Base-by-base conservation (phyloP, 2,888 invertebrate genomes). In the Yponomeuta cagnagella region DNA sequence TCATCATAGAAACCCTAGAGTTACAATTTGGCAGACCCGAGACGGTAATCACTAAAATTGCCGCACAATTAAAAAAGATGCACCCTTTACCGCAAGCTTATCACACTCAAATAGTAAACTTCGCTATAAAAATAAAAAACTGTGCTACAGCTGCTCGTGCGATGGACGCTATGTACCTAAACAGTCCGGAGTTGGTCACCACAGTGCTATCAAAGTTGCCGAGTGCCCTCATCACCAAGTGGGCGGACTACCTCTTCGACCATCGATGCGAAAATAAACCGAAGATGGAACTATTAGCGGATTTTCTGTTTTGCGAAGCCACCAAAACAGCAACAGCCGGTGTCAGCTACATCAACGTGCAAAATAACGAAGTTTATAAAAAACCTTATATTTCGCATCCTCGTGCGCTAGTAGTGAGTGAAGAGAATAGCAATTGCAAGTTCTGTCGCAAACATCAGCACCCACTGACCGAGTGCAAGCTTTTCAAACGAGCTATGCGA, bases 191-290 rank as follows among this genome's bases (percentile, higher is more conserved):
- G 4, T 2, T 66, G 0, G 31, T 66, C 12, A 66, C 15, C 64
- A 23, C 23, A 10, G 43, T 70, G 15, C 10, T 70, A 64, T 63
- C 70, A 2, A 64, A 70, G 48, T 23, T 63, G 2, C 70, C 70
- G 2, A n/a, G 10, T 70, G 72, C 4, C 71, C 71, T 31, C 71
- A 74, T 10, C 73, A 70, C 76, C 3, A 77, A 76, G 71, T 76
- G 77, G 76, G 23, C 76, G 6, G 78, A 79, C 52, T 78, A 77
- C 67, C 75, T 76, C 71, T 78, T 73, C 48, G 70, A 73, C 3
- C 48, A 73, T 10, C 73, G 75, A 5, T 66, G 65, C 9, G 70
- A 72, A 63, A 66, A 64, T 2, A 74, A 74, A 63, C n/a, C 74
- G 15, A 72, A 73, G 52, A 30, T 77, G 3, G 75, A 73, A 1